Base-by-base conservation (phyloP, 2,797 vertebrate genomes). In the Pseudochromis fuscus region DNA sequence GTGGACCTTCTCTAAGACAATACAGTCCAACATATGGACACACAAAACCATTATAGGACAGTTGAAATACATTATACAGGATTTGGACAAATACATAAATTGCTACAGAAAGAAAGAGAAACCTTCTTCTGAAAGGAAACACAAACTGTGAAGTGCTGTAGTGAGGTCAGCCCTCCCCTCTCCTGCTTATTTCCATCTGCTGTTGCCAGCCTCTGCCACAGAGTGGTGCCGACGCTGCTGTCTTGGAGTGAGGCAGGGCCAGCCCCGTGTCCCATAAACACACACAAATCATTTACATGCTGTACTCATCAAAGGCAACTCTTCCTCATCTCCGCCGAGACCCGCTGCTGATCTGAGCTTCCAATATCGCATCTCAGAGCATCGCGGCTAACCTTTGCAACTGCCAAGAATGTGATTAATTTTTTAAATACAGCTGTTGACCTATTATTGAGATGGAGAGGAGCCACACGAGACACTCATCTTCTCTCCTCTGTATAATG, bases 341-440 rank as follows among this genome's bases (percentile, higher is more conserved):
- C 89, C 82, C 75, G 86, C 89, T 31, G 79, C 90, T 77, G 90
- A 94, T 93, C 93, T 85, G 86, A 92, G 91, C 87, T 80, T 93
- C 91, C 88, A 91, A 89, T 87, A 88, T 90, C 89, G 85, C 90
- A 87, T 94, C 92, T 94, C 90, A 45, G 80, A 93, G 90, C 67
- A 67, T 71, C 42, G 75, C 78, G 55, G 79, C 90, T 94, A 94
- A 95, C 94, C 93, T 95, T 94, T 94, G 87, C 89, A 75, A 91
- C 90, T 94, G 94, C 93, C 94, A 94, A 94, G 92, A 93, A 93
- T 93, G 88, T 93, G 93, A 95, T 95, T 89, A 93, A 94, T 95
- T 95, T 95, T 95, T 95, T 93, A 93, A 94, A 94, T 93, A 94
- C 94, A 94, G 94, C 94, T 95, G 94, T 94, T 95, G 94, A 95